Base-by-base conservation (phyloP, 2,113 vertebrate genomes). In the Salvelinus alpinus region DNA sequence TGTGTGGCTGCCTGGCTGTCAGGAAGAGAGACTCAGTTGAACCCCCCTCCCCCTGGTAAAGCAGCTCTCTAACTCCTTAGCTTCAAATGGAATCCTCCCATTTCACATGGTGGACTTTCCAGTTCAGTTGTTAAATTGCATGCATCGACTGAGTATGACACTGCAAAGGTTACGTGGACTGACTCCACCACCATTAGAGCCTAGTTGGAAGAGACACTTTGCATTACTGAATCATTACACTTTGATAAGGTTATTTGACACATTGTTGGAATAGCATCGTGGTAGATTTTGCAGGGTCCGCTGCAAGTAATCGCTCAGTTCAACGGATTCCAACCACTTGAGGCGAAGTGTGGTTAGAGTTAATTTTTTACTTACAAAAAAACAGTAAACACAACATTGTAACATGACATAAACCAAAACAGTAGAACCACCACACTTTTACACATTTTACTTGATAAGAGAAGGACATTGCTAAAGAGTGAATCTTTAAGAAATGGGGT, bases 51-150 rank as follows among this genome's bases (percentile, higher is more conserved):
- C 87, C 87, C 85, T 84, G 79, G 75, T 3, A 4, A 16, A 80
- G 75, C 75, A 78, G 75, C 78, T 47, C 69, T 73, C 75, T 59
- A 73, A 78, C 82, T 84, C 75, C 80, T 84, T 77, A 27, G 57
- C 82, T 89, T 79, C 87, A 86, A 84, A 85, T 86, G 79, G 75
- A 86, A 80, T 82, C 86, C 85, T 86, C 16, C 86, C 85, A 88
- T 87, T 91, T 75, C 85, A 84, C 74, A 79, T 57, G 75, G 71
- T 76, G 83, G 77, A 84, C 68, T 84, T 77, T 79, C 75, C 76
- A 54, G 86, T 80, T 87, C 83, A 83, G 75, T 73, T 82, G 85
- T 86, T 85, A 86, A 80, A 64, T 54, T 69, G 27, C 69, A 51
- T 20, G 11, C n/a, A 25, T n/a, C 16, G 4, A 18, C 51, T 38